phyloP scores from a whole-genome alignment of 2,888 invertebrate species.

The Dromius quadrimaculatus region DNA sequence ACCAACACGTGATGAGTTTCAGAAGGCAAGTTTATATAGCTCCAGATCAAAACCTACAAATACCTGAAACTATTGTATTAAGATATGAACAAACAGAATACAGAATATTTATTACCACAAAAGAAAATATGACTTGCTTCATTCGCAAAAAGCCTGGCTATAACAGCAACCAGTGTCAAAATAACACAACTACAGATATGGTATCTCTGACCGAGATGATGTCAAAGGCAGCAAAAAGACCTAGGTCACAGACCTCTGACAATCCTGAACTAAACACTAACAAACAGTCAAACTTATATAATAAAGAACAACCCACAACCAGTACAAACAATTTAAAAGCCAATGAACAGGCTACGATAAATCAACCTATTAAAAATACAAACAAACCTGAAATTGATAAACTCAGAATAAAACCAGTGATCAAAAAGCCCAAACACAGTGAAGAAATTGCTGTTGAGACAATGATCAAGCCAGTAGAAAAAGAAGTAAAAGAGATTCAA shows the following conservation, averaged over 20 bases:
- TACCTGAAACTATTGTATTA: not conserved
- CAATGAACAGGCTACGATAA: not conserved
- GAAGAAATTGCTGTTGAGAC: not conserved
- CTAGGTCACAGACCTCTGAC: not conserved
- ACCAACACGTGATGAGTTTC: too few species aligned
- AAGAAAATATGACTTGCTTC: conserved; percentile 2
- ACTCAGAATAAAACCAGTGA: not conserved
- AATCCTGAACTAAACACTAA: not conserved
- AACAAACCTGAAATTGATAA: not conserved
- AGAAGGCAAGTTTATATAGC: too few species aligned
- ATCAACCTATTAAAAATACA: not conserved
- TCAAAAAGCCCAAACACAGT: not conserved
- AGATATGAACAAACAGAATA: not conserved
- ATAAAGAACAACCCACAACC: not conserved
- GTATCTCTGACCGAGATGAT: not conserved
- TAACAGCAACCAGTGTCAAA: conserved; percentile 1
- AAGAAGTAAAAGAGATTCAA: not conserved
- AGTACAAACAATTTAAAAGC: not conserved
- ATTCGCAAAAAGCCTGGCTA: not conserved
- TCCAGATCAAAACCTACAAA: not conserved
- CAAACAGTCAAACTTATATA: not conserved
- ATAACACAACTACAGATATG: not conserved
- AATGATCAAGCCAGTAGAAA: not conserved
- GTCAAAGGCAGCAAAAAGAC: not conserved
- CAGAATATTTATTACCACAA: conserved; percentile 1